phyloP scores from a whole-genome alignment of 2,113 vertebrate genomes.

The Ophthalmolycus amberensis region DNA sequence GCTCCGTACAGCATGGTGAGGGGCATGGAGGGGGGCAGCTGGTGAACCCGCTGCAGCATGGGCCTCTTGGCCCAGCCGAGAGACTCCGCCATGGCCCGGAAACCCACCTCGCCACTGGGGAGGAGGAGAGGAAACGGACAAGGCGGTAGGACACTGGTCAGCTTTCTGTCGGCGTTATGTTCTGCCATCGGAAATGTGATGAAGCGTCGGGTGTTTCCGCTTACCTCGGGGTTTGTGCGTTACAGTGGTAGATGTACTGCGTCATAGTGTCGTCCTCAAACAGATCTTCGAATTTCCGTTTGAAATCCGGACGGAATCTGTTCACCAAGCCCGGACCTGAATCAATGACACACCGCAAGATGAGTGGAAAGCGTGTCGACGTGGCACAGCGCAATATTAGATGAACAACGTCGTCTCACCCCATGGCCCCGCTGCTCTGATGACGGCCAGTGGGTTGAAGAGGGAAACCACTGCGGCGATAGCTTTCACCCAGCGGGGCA shows the following conservation, averaged over 20 bases:
- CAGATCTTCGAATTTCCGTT: slow-evolving; percentile 89
- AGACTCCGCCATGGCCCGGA: slow-evolving; percentile 88
- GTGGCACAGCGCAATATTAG: not conserved
- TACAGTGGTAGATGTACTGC: slow-evolving; percentile 94
- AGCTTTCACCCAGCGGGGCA: slow-evolving; percentile 88
- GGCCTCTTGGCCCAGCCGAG: slow-evolving; percentile 92
- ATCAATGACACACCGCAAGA: not conserved
- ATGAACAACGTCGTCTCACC: slow-evolving; percentile 74
- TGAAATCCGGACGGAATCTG: slow-evolving; percentile 91
- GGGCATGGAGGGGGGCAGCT: slow-evolving; percentile 86
- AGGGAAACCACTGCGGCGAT: slow-evolving; percentile 83
- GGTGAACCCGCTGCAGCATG: slow-evolving; percentile 89
- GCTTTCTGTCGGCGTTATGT: not conserved
- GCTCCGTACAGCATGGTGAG: slow-evolving; percentile 90
- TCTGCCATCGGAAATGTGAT: not conserved
- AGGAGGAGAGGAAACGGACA: not conserved
- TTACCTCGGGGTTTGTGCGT: slow-evolving; percentile 91
- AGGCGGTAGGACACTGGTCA: not conserved
- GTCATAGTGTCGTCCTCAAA: slow-evolving; percentile 94
- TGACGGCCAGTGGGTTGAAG: slow-evolving; percentile 93
- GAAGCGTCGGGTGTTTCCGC: not conserved
- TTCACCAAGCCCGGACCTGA: slow-evolving; percentile 90
- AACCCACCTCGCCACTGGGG: slow-evolving; percentile 90
- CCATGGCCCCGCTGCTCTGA: slow-evolving; percentile 92
- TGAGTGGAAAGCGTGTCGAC: not conserved